These are phyloP conservation scores for Slavum lentiscoides DNA, from an alignment of 2,888 invertebrate species.

Conservation along the genomic window DNA sequence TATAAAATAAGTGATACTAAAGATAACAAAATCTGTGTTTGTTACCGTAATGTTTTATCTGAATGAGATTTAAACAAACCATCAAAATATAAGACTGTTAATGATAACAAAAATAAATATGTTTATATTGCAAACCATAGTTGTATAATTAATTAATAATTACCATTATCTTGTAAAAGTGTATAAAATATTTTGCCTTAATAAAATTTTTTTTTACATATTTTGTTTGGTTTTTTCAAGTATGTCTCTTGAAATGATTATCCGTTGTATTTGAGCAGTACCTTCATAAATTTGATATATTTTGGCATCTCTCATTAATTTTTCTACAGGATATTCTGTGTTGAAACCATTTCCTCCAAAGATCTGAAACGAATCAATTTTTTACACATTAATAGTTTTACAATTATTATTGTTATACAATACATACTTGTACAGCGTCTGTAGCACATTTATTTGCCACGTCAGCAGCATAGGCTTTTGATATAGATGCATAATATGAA, in stretches of 20 bases:
- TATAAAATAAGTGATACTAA: no score
- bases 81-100: background rate
- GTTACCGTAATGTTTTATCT: no score
- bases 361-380: slow-evolving; percentile 64
- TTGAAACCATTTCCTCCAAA: slow-evolving; percentile 97
- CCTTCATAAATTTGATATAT: slow-evolving; percentile 99
- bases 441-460: slow-evolving; percentile 91
- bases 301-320: slow-evolving; percentile 98
- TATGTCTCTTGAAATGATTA: slow-evolving; percentile 83
- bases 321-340: slow-evolving; percentile 96
- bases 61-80: no score
- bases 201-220: slow-evolving; percentile 19
- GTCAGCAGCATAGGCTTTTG: slow-evolving; percentile 92
- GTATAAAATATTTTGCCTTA: slow-evolving; percentile 19
- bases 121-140: background rate
- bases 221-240: slow-evolving; percentile 63
- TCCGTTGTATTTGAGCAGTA: slow-evolving; percentile 92
- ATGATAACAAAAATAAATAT: background rate
- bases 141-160: background rate
- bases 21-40: no score
- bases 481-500: slow-evolving; percentile 87
- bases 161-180: slow-evolving; percentile 6
- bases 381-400: background rate
- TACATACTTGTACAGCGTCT: slow-evolving; percentile 78
- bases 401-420: background rate